Conservation (phyloP, 2,797 vertebrate genomes). For the Arnoldichthys spilopterus region DNA sequence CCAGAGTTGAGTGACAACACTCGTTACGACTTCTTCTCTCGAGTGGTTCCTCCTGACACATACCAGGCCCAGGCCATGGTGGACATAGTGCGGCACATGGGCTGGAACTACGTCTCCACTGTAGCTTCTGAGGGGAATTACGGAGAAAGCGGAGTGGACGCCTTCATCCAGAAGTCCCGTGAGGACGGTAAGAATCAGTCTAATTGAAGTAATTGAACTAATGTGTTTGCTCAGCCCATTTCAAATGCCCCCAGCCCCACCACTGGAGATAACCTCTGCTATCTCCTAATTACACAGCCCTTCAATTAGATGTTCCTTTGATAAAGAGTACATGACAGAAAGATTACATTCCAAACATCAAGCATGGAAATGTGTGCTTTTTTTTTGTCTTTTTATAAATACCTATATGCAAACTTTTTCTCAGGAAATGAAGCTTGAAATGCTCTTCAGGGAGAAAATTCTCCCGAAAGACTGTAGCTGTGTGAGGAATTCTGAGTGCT, state of each 20-base stretch:
- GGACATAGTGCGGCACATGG: slow-evolving; percentile 88
- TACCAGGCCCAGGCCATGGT: slow-evolving; percentile 92
- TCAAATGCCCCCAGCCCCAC: neutral
- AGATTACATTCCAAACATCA: neutral
- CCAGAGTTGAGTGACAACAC: slow-evolving; percentile 90
- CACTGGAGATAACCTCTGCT: neutral
- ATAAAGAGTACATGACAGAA: neutral
- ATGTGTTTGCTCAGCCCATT: slow-evolving; percentile 7
- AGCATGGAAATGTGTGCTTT: slow-evolving; percentile 9
- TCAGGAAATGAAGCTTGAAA: slow-evolving; percentile 29
- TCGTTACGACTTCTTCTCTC: slow-evolving; percentile 91
- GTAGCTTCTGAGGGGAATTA: slow-evolving; percentile 90
- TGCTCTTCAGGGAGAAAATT: slow-evolving; percentile 31
- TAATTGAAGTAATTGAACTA: neutral
- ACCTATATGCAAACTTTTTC: slow-evolving; percentile 15
- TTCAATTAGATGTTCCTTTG: neutral
- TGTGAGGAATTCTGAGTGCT: slow-evolving; percentile 45
- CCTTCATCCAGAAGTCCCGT: slow-evolving; percentile 94
- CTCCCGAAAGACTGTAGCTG: slow-evolving; percentile 22
- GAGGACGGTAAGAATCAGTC: slow-evolving; percentile 87
- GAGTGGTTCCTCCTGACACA: slow-evolving; percentile 88
- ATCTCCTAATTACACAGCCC: neutral
- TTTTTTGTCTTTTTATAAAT: neutral
- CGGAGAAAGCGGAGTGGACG: slow-evolving; percentile 90
- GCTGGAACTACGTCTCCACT: slow-evolving; percentile 90